Evolutionary conservation across 2,888 invertebrate genomes (phyloP).

Genomic region (Lottia scabra): DNA sequence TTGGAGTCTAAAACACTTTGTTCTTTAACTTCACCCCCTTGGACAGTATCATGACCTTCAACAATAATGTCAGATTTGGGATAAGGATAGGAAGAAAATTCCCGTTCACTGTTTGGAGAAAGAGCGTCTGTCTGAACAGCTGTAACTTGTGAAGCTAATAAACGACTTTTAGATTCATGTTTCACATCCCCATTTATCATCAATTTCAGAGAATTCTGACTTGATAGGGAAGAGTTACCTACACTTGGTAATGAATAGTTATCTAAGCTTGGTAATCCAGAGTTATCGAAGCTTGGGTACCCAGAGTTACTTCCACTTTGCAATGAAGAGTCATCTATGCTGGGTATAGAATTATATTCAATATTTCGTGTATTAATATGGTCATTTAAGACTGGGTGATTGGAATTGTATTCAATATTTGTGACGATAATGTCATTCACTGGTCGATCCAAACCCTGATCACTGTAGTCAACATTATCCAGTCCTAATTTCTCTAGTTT

Average conservation of each 20-base stretch:
- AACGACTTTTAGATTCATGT: slow-evolving; percentile 17
- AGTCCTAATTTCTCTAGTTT: background rate
- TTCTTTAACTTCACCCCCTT: background rate
- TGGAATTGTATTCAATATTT: background rate
- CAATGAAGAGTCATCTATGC: background rate
- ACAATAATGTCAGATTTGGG: slow-evolving; percentile 39
- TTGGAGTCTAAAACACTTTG: background rate
- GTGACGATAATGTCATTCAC: background rate
- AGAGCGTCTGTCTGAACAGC: slow-evolving; percentile 38
- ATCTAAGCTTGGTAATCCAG: no score
- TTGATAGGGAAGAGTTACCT: background rate
- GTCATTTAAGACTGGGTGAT: background rate
- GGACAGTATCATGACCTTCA: slow-evolving; percentile 30
- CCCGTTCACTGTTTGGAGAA: slow-evolving; percentile 34
- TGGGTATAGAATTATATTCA: background rate
- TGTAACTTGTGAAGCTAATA: slow-evolving; percentile 33
- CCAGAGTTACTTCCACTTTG: background rate
- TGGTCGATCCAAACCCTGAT: background rate
- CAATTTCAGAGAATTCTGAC: background rate
- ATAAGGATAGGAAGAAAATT: slow-evolving; percentile 28
- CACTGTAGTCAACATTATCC: background rate
- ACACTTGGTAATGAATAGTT: background rate
- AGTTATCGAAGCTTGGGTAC: background rate
- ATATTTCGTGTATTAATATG: background rate
- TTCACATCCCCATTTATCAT: slow-evolving; percentile 8